Evolutionary conservation across 2,888 invertebrate species (phyloP).

Genomic region (Dryomyza anilis): DNA sequence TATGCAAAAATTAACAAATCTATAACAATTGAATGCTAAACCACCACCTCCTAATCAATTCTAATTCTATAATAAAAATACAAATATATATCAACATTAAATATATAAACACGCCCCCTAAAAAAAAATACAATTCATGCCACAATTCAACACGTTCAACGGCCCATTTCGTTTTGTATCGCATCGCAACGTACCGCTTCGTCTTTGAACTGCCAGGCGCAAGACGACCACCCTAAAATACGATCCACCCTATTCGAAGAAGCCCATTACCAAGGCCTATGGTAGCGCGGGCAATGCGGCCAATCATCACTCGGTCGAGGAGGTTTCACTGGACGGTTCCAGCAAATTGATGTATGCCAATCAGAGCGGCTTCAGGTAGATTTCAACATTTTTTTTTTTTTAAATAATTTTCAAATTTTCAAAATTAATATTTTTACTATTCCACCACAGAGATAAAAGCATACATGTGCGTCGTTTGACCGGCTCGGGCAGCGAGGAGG

Average conservation of each 20-base stretch:
- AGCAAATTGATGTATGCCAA: slow-evolving; percentile 84
- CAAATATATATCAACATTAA: slow-evolving; percentile 28
- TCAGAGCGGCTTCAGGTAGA: slow-evolving; percentile 71
- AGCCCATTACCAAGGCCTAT: slow-evolving; percentile 75
- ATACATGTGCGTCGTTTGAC: slow-evolving; percentile 76
- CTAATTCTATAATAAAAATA: slow-evolving; percentile 12
- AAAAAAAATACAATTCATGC: slow-evolving; percentile 27
- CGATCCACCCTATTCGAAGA: slow-evolving; percentile 86
- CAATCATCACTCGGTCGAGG: slow-evolving; percentile 77
- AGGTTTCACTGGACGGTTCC: slow-evolving; percentile 78
- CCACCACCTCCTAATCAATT: neutral
- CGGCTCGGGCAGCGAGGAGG: slow-evolving; percentile 74
- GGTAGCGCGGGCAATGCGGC: slow-evolving; percentile 68
- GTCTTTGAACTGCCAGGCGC: slow-evolving; percentile 71
- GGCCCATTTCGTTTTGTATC: no score
- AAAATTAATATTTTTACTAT: no score
- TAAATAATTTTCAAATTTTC: no score
- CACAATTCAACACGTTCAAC: slow-evolving; percentile 1
- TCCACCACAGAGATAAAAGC: slow-evolving; percentile 86
- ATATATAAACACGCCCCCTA: slow-evolving; percentile 20
- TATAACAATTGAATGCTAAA: slow-evolving; percentile 1
- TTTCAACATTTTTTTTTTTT: no score
- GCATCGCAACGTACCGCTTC: no score
- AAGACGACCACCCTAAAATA: slow-evolving; percentile 88
- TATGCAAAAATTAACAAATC: slow-evolving; percentile 28